Base-by-base conservation (phyloP, 2,113 vertebrate species). In the Hirundichthys speculiger region DNA sequence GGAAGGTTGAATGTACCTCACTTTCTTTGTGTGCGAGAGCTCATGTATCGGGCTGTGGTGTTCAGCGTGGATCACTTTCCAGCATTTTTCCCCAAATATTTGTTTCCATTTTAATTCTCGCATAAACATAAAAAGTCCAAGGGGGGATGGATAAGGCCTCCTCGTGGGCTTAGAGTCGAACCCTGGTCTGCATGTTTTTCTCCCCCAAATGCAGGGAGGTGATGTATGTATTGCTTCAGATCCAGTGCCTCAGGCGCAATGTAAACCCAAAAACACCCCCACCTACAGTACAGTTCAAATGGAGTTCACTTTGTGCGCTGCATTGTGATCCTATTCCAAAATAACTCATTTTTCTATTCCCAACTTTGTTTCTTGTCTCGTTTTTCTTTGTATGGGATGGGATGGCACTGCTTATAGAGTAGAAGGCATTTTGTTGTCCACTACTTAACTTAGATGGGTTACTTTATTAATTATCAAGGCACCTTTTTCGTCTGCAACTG, bases 31-130 rank as follows among this genome's bases (percentile, higher is more conserved):
- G 38, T 24, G 51, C 24, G 30, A 13, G 46, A 6, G 43, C 2
- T 25, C 16, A 21, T 53, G 16, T 22, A 25, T 46, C 41, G 27
- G 3, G 10, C 22, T 54, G 22, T 46, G 42, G 45, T 21, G 59
- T 53, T 56, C 48, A 20, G 51, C 34, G 5, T 19, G n/a, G 48
- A 24, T 46, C 38, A 15, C 43, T 55, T 38, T 69, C 25, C 50
- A 39, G 39, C 25, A 5, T 34, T 52, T 18, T 45, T n/a, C 16
- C 41, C 12, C 43, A 58, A 30, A 43, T 64, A 46, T 75, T 59
- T 82, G 65, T 67, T 65, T 83, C 30, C 57, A 68, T 70, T 52
- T 65, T 16, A 61, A 38, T 67, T 63, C 47, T 73, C 52, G 56
- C 45, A 63, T 25, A 73, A 66, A 69, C 20, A 73, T 10, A 69